Conservation (phyloP, 2,888 invertebrate genomes). For the Caenorhabditis japonica region DNA sequence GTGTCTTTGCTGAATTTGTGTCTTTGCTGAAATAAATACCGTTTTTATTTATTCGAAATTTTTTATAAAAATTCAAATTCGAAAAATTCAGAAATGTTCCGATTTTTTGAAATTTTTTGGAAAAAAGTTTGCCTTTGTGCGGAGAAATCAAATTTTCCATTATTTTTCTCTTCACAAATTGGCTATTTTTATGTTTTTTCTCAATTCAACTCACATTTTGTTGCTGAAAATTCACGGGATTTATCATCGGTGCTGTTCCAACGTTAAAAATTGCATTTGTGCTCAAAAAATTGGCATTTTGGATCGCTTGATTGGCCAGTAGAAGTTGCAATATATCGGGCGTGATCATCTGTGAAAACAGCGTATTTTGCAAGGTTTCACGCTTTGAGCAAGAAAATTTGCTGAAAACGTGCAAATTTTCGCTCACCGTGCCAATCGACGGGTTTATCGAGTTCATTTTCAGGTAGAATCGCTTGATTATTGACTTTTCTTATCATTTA, state of each 20-base stretch:
- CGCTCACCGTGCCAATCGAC: too few species aligned
- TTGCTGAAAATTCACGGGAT: too few species aligned
- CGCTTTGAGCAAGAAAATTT: slow-evolving; percentile 1
- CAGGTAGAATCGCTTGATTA: too few species aligned
- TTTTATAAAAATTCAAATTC: background rate
- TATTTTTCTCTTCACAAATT: too few species aligned
- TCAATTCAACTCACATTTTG: too few species aligned
- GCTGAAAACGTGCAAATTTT: slow-evolving; percentile 5
- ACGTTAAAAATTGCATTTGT: background rate
- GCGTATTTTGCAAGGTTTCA: slow-evolving; percentile 23
- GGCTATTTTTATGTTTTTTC: too few species aligned
- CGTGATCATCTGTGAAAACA: slow-evolving; percentile 23
- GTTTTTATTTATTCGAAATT: background rate
- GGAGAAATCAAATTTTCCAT: too few species aligned
- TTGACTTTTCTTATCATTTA: slow-evolving; percentile 24
- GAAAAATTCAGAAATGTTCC: slow-evolving; percentile 3
- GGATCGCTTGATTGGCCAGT: slow-evolving; percentile 11
- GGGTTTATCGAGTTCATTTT: slow-evolving; percentile 22
- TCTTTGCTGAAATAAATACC: background rate
- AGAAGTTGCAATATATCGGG: slow-evolving; percentile 19
- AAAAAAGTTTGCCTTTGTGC: background rate
- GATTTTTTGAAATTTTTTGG: slow-evolving; percentile 1
- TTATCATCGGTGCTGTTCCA: too few species aligned
- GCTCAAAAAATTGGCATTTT: background rate
- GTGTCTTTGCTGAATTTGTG: too few species aligned